Percentiles rank a stretch among this genome's conserved stretches.
These are phyloP conservation scores for Sardinella longiceps DNA, from an alignment of 2,797 vertebrate species.

Conservation along the genomic window DNA sequence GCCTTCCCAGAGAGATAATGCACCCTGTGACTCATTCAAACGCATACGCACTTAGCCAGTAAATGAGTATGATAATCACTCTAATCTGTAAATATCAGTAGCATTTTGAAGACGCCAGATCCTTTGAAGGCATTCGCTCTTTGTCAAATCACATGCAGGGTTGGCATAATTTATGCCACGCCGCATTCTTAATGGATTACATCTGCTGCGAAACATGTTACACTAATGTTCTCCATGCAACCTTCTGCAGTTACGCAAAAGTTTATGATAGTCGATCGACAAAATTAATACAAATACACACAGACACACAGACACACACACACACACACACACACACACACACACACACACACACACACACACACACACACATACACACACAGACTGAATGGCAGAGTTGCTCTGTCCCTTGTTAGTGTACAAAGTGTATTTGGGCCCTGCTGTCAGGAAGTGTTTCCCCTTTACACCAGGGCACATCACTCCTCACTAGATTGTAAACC, in stretches of 20 bases:
- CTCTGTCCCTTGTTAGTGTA: not conserved
- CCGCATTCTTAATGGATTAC: not conserved
- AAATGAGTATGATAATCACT: conserved; percentile 6
- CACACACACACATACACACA: not conserved
- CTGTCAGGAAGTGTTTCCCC: not conserved
- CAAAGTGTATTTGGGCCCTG: not conserved
- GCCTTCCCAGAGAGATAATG: not conserved
- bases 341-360: conserved; percentile 1
- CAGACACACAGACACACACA: not conserved
- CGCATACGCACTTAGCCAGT: not conserved
- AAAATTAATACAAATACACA: not conserved
- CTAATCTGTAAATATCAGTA: conserved; percentile 1
- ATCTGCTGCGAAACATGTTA: conserved; percentile 11
- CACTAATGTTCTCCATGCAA: not conserved
- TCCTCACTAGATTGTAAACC: not conserved
- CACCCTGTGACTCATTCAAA: not conserved
- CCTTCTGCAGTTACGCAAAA: not conserved
- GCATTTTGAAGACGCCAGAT: not conserved
- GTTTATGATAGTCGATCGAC: not conserved
- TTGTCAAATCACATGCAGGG: not conserved
- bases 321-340: not conserved
- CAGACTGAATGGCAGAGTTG: not conserved
- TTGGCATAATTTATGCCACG: not conserved
- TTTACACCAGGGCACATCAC: not conserved
- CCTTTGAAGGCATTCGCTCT: conserved; percentile 4